These are phyloP conservation scores for Campaea margaritaria DNA, from an alignment of 2,888 invertebrate genomes.

Conservation along the genomic window DNA sequence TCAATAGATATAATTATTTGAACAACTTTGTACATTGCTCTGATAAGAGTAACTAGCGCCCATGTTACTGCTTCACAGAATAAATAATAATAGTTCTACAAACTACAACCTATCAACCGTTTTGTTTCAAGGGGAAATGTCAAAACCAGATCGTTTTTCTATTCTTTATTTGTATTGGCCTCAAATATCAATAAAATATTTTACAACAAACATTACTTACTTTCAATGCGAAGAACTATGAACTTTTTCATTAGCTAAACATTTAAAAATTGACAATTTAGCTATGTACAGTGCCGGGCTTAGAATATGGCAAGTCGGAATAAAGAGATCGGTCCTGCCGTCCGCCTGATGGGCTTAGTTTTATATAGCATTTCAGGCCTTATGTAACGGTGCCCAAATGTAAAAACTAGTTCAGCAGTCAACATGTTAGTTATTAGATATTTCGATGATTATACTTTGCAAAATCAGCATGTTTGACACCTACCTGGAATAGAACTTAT, in stretches of 20 bases:
- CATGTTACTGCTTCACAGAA: no score
- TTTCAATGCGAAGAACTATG: conserved; percentile 70
- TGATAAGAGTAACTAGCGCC: no score
- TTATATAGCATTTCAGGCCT: background rate
- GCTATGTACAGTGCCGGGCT: conserved; percentile 41
- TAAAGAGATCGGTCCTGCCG: background rate
- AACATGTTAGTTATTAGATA: no score
- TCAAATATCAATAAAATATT: conserved; percentile 80
- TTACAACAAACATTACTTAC: conserved; percentile 81
- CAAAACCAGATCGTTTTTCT: conserved; percentile 54
- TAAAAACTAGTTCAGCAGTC: no score
- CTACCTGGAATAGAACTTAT: background rate
- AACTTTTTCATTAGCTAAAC: conserved; percentile 72
- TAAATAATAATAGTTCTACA: no score
- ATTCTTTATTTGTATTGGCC: conserved; percentile 80
- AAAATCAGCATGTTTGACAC: no score
- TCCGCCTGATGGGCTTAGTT: background rate
- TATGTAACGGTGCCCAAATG: no score
- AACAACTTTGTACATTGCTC: no score
- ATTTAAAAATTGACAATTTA: conserved; percentile 82
- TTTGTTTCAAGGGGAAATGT: conserved; percentile 7
- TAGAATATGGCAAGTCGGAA: conserved; percentile 32
- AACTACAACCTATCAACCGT: no score
- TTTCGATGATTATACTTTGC: no score
- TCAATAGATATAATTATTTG: no score